These are phyloP conservation scores for Bergia puertoricense DNA, from an alignment of 92 coral and sea anemone genomes.

Conservation along the genomic window DNA sequence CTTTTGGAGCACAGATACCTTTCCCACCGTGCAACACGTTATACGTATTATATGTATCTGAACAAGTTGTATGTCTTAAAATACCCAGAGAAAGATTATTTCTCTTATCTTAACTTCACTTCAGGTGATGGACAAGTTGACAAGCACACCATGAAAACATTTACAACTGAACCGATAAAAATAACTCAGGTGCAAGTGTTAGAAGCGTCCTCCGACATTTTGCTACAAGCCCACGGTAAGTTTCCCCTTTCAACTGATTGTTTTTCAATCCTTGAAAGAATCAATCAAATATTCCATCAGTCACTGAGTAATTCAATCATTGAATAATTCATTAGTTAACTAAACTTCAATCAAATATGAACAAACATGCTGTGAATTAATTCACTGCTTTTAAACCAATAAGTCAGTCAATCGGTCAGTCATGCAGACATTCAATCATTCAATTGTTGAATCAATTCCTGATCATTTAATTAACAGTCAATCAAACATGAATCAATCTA, in stretches of 20 bases:
- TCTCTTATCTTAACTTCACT: not conserved
- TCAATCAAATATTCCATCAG: not conserved
- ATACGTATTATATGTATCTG: no score
- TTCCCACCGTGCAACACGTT: no score
- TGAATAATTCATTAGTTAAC: no score
- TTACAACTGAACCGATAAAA: constrained; percentile 4
- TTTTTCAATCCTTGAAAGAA: not conserved
- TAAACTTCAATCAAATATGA: no score
- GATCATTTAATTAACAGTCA: not conserved
- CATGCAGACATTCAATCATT: not conserved
- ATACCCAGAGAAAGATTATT: no score
- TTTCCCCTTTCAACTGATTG: not conserved
- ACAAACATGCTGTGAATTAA: no score
- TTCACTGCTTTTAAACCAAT: not conserved
- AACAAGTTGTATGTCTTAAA: no score
- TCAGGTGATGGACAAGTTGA: constrained; percentile 12
- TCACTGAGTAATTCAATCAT: not conserved
- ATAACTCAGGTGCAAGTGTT: not conserved
- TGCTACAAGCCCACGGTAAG: constrained; percentile 23
- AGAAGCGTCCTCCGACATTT: constrained; percentile 24
- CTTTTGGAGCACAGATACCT: no score
- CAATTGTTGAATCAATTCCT: not conserved
- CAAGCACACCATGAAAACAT: constrained; percentile 32
- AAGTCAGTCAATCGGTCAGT: not conserved
- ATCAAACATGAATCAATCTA: no score